These are phyloP conservation scores for Nestor notabilis DNA, from an alignment of 2,113 vertebrate genomes.

Conservation along the genomic window DNA sequence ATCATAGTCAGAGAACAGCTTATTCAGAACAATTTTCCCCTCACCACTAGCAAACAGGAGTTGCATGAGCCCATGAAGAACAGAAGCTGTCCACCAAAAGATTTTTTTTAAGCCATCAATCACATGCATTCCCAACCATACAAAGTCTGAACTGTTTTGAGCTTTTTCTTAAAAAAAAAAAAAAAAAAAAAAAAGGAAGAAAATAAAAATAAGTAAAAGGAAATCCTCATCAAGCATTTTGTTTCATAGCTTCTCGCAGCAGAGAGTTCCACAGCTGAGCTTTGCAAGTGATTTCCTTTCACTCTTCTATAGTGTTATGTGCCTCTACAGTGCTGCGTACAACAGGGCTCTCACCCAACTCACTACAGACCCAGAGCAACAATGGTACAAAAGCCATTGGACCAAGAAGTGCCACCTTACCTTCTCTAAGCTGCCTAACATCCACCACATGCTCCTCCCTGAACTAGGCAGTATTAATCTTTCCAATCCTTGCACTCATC, in stretches of 20 bases:
- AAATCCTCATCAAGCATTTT: neutral
- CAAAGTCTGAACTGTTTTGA: neutral
- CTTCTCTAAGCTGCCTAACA: neutral
- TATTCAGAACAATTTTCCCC: neutral
- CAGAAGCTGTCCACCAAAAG: neutral
- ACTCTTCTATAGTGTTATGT: neutral
- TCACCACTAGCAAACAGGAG: neutral
- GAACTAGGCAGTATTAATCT: neutral
- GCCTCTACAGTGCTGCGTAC: neutral
- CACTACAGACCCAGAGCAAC: neutral
- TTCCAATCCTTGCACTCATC: neutral
- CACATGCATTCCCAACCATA: neutral
- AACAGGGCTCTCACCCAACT: neutral
- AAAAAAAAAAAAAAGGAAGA: rapidly evolving
- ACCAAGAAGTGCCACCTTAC: neutral
- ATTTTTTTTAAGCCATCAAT: neutral
- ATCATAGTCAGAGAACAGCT: neutral
- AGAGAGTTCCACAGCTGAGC: neutral
- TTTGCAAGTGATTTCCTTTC: neutral
- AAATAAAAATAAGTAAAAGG: no score
- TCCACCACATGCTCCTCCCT: neutral
- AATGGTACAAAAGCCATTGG: neutral
- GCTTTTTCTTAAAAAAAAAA: neutral
- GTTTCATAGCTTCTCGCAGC: neutral
- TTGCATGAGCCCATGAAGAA: neutral